Conservation (phyloP, 2,888 invertebrate species). For the Cremastinae sp. region DNA sequence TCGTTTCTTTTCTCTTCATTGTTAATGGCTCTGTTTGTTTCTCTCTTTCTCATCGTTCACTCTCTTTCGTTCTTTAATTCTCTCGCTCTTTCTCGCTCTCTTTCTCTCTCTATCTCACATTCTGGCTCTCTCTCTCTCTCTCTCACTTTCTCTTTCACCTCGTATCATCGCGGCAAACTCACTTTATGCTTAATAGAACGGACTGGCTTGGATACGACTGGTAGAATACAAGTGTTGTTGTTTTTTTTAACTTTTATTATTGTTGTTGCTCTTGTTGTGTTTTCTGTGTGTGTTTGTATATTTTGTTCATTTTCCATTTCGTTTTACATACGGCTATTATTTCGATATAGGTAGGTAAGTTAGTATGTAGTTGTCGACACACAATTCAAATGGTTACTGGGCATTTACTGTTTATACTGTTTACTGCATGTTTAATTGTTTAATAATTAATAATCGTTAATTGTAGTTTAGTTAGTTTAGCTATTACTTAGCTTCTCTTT, state of each 20-base stretch:
- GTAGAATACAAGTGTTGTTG: slow-evolving; percentile 78
- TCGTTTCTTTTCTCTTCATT: slow-evolving; percentile 43
- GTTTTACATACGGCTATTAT: slow-evolving; percentile 80
- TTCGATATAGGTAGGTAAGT: slow-evolving; percentile 80
- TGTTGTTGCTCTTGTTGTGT: slow-evolving; percentile 54
- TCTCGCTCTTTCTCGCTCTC: slow-evolving; percentile 28
- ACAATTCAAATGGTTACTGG: slow-evolving; percentile 80
- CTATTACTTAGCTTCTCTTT: slow-evolving; percentile 78
- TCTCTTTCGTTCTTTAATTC: slow-evolving; percentile 33
- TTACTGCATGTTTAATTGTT: slow-evolving; percentile 80
- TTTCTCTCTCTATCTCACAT: slow-evolving; percentile 4
- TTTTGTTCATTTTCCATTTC: slow-evolving; percentile 68
- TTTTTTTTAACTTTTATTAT: slow-evolving; percentile 11
- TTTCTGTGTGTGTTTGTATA: slow-evolving; percentile 57
- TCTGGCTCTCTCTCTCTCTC: slow-evolving; percentile 29
- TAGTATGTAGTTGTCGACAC: slow-evolving; percentile 81
- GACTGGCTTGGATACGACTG: slow-evolving; percentile 79
- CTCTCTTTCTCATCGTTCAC: slow-evolving; percentile 19
- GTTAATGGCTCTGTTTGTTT: slow-evolving; percentile 21
- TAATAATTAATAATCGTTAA: slow-evolving; percentile 80
- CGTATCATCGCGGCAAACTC: slow-evolving; percentile 68
- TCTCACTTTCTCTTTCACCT: slow-evolving; percentile 39
- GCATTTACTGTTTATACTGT: slow-evolving; percentile 79
- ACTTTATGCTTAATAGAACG: slow-evolving; percentile 79
- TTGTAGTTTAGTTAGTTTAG: slow-evolving; percentile 79